Conservation (phyloP, 2,797 vertebrate genomes). For the Gymnoscopelus microlampas region DNA sequence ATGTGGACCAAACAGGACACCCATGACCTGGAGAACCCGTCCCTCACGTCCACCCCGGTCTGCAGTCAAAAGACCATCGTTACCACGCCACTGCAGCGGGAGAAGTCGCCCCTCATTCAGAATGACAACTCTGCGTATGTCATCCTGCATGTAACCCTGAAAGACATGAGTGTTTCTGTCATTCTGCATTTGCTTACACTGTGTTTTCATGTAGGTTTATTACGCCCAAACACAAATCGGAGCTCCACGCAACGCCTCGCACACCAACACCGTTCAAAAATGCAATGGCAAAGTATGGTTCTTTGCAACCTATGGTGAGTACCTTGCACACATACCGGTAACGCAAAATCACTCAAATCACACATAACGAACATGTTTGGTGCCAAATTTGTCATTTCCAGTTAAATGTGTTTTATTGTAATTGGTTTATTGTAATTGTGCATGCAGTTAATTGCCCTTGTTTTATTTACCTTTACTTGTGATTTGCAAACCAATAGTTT, state of each 20-base stretch:
- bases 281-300: slow-evolving; percentile 94
- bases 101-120: slow-evolving; percentile 94
- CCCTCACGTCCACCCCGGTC: slow-evolving; percentile 95
- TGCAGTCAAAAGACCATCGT: slow-evolving; percentile 96
- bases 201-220: slow-evolving; percentile 84
- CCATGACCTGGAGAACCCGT: slow-evolving; percentile 93
- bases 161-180: background rate
- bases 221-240: slow-evolving; percentile 93
- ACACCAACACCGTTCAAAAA: slow-evolving; percentile 98
- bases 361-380: background rate
- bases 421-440: background rate
- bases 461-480: no score
- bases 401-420: background rate
- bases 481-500: no score
- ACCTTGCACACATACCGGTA: background rate
- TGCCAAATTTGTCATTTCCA: no score
- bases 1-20: slow-evolving; percentile 97
- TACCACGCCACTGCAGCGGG: slow-evolving; percentile 94
- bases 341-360: no score
- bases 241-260: slow-evolving; percentile 87
- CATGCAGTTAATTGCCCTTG: no score
- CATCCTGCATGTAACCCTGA: background rate
- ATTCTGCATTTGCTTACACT: background rate
- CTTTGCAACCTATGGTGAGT: slow-evolving; percentile 89
- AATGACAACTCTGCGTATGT: slow-evolving; percentile 90